Conservation (phyloP, 2,113 vertebrate genomes). For the Sinosuthora webbiana region DNA sequence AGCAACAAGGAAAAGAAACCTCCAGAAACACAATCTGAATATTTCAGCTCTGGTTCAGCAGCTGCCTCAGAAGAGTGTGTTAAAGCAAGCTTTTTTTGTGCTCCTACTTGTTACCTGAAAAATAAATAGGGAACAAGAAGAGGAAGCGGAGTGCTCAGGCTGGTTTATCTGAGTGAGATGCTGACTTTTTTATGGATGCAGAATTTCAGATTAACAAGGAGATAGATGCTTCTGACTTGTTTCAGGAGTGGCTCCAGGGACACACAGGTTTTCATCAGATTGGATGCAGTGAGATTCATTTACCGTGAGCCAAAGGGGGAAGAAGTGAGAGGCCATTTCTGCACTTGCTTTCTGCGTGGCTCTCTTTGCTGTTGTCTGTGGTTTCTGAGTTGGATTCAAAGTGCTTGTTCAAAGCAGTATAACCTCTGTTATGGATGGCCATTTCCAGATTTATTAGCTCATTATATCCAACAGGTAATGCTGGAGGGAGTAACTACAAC, state of each 20-base stretch:
- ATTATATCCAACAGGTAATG: background rate
- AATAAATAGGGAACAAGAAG: constrained; percentile 20
- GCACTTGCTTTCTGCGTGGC: background rate
- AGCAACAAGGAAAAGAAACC: background rate
- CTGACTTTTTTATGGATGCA: background rate
- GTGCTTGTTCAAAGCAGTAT: background rate
- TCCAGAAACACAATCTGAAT: background rate
- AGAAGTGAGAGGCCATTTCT: background rate
- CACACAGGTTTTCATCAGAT: background rate
- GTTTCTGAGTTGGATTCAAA: background rate
- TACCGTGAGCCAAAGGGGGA: background rate
- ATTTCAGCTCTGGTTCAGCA: background rate
- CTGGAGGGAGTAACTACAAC: background rate
- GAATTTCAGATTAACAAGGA: background rate
- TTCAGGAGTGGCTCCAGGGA: background rate
- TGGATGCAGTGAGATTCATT: background rate
- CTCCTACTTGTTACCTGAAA: background rate
- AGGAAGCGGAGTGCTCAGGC: background rate
- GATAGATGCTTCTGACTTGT: background rate
- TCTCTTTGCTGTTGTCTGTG: background rate
- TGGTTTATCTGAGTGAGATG: background rate
- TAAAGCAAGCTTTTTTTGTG: background rate
- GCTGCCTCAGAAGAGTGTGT: background rate
- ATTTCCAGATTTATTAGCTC: background rate
- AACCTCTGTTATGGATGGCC: background rate